phyloP scores from a whole-genome alignment of 2,797 vertebrate genomes.

The Micromesistius poutassou region DNA sequence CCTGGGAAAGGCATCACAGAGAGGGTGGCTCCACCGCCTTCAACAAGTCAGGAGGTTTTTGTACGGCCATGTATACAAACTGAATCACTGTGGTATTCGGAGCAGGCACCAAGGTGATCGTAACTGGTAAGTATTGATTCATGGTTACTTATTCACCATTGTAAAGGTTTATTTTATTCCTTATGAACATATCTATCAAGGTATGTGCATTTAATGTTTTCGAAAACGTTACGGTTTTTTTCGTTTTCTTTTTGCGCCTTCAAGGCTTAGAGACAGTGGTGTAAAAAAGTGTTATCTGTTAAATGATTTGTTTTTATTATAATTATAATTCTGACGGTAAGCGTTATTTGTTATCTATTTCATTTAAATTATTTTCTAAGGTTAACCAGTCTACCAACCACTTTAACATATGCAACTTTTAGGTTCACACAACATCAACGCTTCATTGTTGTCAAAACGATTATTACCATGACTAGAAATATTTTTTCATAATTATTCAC shows the following conservation, averaged over 20 bases:
- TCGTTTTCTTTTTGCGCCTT: too few relatives aligned
- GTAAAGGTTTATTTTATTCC: neutral
- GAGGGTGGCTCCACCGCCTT: too few relatives aligned
- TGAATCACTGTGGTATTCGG: conserved; percentile 71
- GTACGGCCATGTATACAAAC: conserved; percentile 47
- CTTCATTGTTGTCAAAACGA: neutral
- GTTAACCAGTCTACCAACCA: too few relatives aligned
- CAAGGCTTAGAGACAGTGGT: too few relatives aligned
- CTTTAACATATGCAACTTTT: neutral
- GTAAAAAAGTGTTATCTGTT: neutral
- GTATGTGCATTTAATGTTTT: neutral
- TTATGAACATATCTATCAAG: neutral
- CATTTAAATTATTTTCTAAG: too few relatives aligned
- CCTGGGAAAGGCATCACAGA: too few relatives aligned
- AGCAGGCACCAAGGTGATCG: conserved; percentile 60
- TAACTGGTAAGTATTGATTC: conserved; percentile 49
- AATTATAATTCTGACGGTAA: neutral
- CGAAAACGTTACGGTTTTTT: too few relatives aligned
- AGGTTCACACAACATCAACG: neutral
- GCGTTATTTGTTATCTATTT: neutral
- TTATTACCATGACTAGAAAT: neutral
- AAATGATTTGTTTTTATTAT: too few relatives aligned
- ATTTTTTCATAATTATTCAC: neutral
- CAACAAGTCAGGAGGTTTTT: conserved; percentile 52
- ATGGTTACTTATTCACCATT: neutral